These are phyloP conservation scores for Polydesmus complanatus DNA, from an alignment of 2,888 invertebrate genomes.

Conservation along the genomic window DNA sequence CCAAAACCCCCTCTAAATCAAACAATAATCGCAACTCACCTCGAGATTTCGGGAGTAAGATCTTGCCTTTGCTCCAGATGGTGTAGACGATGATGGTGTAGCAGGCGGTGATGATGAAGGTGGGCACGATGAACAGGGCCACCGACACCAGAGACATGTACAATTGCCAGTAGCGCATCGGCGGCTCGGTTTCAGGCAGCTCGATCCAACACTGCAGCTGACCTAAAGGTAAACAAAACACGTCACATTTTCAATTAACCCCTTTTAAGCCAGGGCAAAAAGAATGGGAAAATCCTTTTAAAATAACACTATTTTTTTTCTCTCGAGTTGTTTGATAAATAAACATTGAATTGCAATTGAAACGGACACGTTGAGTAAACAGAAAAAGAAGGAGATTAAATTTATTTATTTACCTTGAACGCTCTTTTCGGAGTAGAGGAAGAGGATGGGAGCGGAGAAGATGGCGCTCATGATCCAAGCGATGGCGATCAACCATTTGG, in stretches of 20 bases:
- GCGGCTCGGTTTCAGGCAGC: constrained; percentile 49
- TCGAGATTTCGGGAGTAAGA: constrained; percentile 36
- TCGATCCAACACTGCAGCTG: constrained; percentile 81
- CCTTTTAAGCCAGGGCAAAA: no score
- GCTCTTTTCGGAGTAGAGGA: constrained; percentile 63
- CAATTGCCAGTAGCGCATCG: constrained; percentile 70
- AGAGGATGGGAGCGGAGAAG: constrained; percentile 61
- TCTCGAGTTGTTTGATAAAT: no score
- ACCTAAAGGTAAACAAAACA: no score
- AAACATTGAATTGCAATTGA: no score
- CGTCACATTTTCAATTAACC: no score
- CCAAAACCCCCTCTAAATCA: constrained; percentile 5
- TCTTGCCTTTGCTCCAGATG: constrained; percentile 74
- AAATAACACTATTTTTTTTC: no score
- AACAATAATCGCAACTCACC: constrained; percentile 14
- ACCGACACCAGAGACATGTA: constrained; percentile 74
- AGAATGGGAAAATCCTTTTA: no score
- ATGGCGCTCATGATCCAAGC: constrained; percentile 71
- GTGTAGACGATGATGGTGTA: constrained; percentile 82
- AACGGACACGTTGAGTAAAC: no score
- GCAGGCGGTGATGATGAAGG: constrained; percentile 74
- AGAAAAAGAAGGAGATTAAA: no score
- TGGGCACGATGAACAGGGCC: constrained; percentile 70
- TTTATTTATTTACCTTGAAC: constrained; percentile 48
- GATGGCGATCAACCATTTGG: constrained; percentile 56